Evolutionary conservation across 1,140 invertebrate genomes (phyloP).

Genomic region (Glossosoma conforme): DNA sequence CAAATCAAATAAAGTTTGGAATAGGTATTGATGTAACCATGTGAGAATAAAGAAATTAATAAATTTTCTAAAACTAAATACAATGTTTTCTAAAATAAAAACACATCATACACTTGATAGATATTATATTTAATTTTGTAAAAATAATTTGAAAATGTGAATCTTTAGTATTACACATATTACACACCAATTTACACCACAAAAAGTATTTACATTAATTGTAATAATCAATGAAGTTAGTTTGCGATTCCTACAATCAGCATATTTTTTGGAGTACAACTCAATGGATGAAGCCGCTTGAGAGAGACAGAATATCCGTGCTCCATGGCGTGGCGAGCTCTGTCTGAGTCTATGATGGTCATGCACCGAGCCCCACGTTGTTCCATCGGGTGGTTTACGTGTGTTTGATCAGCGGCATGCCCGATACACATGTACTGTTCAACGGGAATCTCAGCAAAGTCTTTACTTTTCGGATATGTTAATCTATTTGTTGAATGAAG

Average conservation of each 20-base stretch:
- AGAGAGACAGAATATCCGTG: conserved; percentile 71
- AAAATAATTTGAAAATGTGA: too few relatives aligned
- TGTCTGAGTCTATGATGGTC: conserved; percentile 83
- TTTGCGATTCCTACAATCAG: conserved; percentile 70
- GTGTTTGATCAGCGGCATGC: conserved; percentile 87
- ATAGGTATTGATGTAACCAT: conserved; percentile 14
- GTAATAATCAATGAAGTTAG: too few relatives aligned
- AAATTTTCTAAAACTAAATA: background rate
- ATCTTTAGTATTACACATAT: too few relatives aligned
- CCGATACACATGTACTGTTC: conserved; percentile 75
- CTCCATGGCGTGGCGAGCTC: conserved; percentile 67
- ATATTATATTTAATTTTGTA: too few relatives aligned
- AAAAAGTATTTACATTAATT: too few relatives aligned
- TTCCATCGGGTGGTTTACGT: conserved; percentile 58
- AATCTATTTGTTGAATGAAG: conserved; percentile 70
- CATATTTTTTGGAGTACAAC: conserved; percentile 92
- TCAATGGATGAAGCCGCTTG: conserved; percentile 68
- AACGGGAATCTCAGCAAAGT: conserved; percentile 51
- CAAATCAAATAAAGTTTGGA: conserved; percentile 13
- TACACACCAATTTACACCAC: too few relatives aligned
- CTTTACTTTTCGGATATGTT: conserved; percentile 65
- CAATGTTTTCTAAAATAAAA: too few relatives aligned
- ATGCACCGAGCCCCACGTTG: conserved; percentile 62
- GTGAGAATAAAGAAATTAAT: conserved; percentile 4
- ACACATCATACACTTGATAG: too few relatives aligned